Percentiles rank a stretch among this genome's conserved stretches.
Conservation (phyloP, 2,797 vertebrate genomes). For the Cynodonichthys magdalenae region DNA sequence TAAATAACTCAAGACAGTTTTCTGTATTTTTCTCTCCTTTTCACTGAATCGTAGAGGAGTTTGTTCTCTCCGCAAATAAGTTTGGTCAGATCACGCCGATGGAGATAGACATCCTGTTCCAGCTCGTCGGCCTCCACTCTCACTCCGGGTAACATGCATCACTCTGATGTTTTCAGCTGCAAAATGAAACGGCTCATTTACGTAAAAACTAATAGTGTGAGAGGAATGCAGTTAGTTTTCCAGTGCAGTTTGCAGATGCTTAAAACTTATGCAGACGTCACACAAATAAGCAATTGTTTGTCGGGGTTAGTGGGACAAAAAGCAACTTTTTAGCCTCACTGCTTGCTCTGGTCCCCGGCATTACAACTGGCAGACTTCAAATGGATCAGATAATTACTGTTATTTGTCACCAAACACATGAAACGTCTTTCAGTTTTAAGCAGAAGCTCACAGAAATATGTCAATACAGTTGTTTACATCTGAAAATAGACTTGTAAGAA, state of each 20-base stretch:
- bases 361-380: too few relatives aligned
- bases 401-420: conserved; percentile 30
- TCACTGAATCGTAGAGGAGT: conserved; percentile 86
- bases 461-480: neutral
- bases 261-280: too few relatives aligned
- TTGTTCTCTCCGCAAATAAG: conserved; percentile 88
- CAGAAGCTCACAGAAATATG: conserved; percentile 12
- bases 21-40: conserved; percentile 28
- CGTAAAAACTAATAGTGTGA: too few relatives aligned
- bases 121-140: conserved; percentile 89
- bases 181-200: neutral
- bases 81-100: conserved; percentile 94
- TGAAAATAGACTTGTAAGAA: too few relatives aligned
- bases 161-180: neutral
- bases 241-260: too few relatives aligned
- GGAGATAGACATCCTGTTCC: conserved; percentile 95
- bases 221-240: too few relatives aligned
- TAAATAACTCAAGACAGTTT: conserved; percentile 3
- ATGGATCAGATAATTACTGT: conserved; percentile 49
- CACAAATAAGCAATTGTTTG: too few relatives aligned
- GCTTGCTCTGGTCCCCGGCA: too few relatives aligned
- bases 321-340: too few relatives aligned
- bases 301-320: too few relatives aligned
- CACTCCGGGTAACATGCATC: conserved; percentile 88
- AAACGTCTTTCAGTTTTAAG: conserved; percentile 16